Evolutionary conservation across 2,797 vertebrate species (phyloP).

Genomic region (Pseudomugil gertrudae): DNA sequence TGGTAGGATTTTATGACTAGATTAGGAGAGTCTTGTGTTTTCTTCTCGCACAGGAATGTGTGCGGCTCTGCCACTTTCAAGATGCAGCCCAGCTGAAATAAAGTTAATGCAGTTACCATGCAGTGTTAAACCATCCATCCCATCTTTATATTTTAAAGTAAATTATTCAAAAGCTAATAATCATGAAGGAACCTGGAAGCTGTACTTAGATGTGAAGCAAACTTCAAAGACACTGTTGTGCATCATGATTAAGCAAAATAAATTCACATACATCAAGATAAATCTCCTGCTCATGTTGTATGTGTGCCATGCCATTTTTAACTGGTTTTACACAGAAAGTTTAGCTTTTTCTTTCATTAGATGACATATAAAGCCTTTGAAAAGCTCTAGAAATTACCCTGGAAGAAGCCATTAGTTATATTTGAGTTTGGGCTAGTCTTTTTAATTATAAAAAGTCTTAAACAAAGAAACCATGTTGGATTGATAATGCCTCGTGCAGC

Average conservation of each 20-base stretch:
- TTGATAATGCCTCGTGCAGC: background rate
- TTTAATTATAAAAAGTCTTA: too few species aligned
- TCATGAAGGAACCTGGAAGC: background rate
- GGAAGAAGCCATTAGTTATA: background rate
- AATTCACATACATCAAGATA: background rate
- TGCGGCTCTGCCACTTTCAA: constrained; percentile 11
- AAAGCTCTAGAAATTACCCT: background rate
- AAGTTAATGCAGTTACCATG: constrained; percentile 42
- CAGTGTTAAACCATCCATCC: background rate
- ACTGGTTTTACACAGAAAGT: background rate
- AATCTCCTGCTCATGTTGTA: background rate
- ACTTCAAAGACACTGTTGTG: background rate
- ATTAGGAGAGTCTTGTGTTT: background rate
- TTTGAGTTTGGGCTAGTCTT: background rate
- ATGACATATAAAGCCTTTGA: background rate
- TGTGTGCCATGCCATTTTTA: background rate
- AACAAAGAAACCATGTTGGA: background rate
- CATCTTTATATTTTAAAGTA: constrained; percentile 1
- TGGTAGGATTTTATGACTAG: background rate
- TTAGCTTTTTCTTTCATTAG: background rate
- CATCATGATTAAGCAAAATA: background rate
- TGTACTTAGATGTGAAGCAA: constrained; percentile 3
- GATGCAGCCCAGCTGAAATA: constrained; percentile 32
- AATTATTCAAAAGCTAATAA: constrained; percentile 50
- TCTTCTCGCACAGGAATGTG: constrained; percentile 26